Base-by-base conservation (phyloP, 1,140 invertebrate species). In the Saccostrea glomerata region DNA sequence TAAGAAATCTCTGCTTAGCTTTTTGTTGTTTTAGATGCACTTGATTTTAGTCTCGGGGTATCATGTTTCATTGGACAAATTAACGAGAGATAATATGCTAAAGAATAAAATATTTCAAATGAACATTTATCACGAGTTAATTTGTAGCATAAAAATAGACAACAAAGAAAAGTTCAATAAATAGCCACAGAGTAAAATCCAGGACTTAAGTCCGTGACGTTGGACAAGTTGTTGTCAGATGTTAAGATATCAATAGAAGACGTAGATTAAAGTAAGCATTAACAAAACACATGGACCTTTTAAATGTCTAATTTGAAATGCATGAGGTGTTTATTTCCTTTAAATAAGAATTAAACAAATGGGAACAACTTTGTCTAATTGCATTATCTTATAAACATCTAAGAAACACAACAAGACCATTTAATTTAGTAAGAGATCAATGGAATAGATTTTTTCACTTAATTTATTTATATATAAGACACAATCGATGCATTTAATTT, bases 21-120 rank as follows among this genome's bases (percentile, higher is more conserved):
- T 77, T 25, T 77, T 25, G 25, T 77, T 77, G 70, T 77, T 77
- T 77, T 77, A 77, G 70, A 77, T 77, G 70, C 30, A 77, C 70
- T 77, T 77, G 70, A 77, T 77, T 77, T 20, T 77, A 17, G 13
- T 17, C 9, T 15, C 70, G 25, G 25, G 25, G 70, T 77, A 77
- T 77, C 25, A 17, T 77, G 30, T 77, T 30, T 77, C 70, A 77
- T 30, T 30, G 12, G 70, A 30, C 70, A 36, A 77, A 77, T 77
- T 25, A 30, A 77, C 3, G 23, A 13, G 23, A 12, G 25, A 77
- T 77, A 77, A 77, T 15, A 23, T 17, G 15, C 70, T 11, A 36
- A 77, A 77, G 70, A 77, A 77, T 36, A 77, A 12, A 25, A 77
- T 15, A 77, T 77, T 15, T 9, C 25, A 30, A 77, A 77, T 77